Conservation (phyloP, 2,888 invertebrate genomes). For the Mesorhabditis spiculigera region DNA sequence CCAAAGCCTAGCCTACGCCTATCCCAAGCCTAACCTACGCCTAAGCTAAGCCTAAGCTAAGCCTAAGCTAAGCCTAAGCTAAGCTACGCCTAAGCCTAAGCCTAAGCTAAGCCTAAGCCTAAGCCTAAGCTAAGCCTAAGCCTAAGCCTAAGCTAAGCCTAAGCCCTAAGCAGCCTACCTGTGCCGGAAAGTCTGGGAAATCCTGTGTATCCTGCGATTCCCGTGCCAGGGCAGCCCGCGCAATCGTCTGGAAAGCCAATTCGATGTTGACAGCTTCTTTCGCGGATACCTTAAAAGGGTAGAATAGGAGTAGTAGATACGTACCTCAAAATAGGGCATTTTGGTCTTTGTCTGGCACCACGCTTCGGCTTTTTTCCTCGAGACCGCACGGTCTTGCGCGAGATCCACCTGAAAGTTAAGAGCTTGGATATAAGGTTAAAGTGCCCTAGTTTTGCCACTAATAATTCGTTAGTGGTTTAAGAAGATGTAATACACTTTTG, state of each 20-base stretch:
- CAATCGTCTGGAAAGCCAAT: constrained; percentile 96
- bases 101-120: no score
- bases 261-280: constrained; percentile 99
- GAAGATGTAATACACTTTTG: neutral
- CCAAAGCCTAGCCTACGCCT: no score
- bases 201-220: constrained; percentile 65
- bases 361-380: constrained; percentile 72
- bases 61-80: no score
- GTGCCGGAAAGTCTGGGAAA: constrained; percentile 77
- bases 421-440: neutral
- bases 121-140: no score
- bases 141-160: no score
- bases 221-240: constrained; percentile 86
- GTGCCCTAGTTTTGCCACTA: neutral
- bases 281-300: constrained; percentile 74
- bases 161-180: constrained; percentile 58
- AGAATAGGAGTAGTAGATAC: neutral
- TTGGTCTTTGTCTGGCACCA: constrained; percentile 99
- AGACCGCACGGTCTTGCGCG: constrained; percentile 72
- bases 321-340: constrained; percentile 89
- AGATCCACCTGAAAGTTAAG: constrained; percentile 59
- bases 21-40: no score
- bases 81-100: no score
- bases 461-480: no score
- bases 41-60: no score